Evolutionary conservation across 2,888 invertebrate species (phyloP).

Genomic region (Agriotes lineatus): DNA sequence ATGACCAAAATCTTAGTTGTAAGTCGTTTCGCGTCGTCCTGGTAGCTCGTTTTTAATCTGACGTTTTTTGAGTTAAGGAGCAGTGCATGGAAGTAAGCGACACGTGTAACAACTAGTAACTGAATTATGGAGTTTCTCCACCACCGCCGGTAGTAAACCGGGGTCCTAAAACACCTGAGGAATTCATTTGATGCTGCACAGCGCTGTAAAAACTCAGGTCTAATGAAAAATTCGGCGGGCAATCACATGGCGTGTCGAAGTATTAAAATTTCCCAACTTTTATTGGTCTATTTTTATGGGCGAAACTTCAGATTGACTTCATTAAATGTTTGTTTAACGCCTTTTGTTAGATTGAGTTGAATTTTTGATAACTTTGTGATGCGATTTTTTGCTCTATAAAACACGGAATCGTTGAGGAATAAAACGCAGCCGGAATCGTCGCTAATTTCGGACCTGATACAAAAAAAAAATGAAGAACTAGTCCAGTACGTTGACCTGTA

Average conservation of each 20-base stretch:
- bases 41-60: no score
- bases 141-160: slow-evolving; percentile 49
- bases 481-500: no score
- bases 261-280: slow-evolving; percentile 54
- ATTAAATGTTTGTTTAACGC: slow-evolving; percentile 59
- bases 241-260: slow-evolving; percentile 54
- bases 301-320: slow-evolving; percentile 58
- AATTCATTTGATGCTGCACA: slow-evolving; percentile 53
- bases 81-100: slow-evolving; percentile 28
- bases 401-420: slow-evolving; percentile 34
- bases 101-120: slow-evolving; percentile 45
- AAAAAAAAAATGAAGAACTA: no score
- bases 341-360: slow-evolving; percentile 61
- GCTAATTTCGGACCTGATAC: no score
- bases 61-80: neutral
- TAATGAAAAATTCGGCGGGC: slow-evolving; percentile 60
- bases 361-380: slow-evolving; percentile 56
- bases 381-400: slow-evolving; percentile 41
- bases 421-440: neutral
- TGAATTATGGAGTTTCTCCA: slow-evolving; percentile 41
- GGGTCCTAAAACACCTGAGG: slow-evolving; percentile 56
- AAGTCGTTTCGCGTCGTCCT: no score
- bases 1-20: no score
- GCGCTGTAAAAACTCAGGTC: slow-evolving; percentile 55
- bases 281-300: slow-evolving; percentile 52